Conservation (phyloP, 2,888 invertebrate species). For the Pyrocoelia pectoralis region DNA sequence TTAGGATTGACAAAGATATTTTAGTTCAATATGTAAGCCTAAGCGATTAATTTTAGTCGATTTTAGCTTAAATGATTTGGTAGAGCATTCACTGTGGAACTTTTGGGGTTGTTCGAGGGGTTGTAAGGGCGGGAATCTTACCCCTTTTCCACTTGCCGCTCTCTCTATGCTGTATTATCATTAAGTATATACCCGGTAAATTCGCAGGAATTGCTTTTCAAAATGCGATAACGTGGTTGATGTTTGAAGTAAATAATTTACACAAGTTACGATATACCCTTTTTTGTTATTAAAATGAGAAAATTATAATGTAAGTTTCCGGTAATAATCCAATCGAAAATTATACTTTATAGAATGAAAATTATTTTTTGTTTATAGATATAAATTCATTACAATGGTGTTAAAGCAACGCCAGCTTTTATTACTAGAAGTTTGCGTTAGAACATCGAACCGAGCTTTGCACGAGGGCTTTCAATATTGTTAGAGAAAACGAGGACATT, state of each 20-base stretch:
- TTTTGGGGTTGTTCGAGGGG: constrained; percentile 7
- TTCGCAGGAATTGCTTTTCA: not conserved
- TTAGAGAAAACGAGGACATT: constrained; percentile 37
- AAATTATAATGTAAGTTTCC: too few species aligned
- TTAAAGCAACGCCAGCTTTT: constrained; percentile 25
- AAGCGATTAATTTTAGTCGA: constrained; percentile 11
- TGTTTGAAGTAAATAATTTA: not conserved
- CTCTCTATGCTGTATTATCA: constrained; percentile 7
- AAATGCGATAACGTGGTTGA: not conserved
- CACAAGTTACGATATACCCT: too few species aligned
- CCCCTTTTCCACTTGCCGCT: constrained; percentile 5
- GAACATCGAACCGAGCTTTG: constrained; percentile 35
- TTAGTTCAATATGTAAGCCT: constrained; percentile 9
- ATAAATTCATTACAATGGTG: constrained; percentile 9
- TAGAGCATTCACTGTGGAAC: constrained; percentile 6
- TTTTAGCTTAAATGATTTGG: constrained; percentile 10
- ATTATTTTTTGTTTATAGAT: not conserved
- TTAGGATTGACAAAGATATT: constrained; percentile 16
- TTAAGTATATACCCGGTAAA: constrained; percentile 8
- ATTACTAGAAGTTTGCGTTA: constrained; percentile 30
- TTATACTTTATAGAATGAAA: constrained; percentile 5
- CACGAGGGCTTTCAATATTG: constrained; percentile 37
- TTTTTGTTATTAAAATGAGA: too few species aligned
- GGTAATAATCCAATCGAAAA: not conserved
- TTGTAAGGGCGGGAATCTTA: constrained; percentile 2